phyloP scores from a whole-genome alignment of 2,797 vertebrate species.

The Benthosema pterotum region DNA sequence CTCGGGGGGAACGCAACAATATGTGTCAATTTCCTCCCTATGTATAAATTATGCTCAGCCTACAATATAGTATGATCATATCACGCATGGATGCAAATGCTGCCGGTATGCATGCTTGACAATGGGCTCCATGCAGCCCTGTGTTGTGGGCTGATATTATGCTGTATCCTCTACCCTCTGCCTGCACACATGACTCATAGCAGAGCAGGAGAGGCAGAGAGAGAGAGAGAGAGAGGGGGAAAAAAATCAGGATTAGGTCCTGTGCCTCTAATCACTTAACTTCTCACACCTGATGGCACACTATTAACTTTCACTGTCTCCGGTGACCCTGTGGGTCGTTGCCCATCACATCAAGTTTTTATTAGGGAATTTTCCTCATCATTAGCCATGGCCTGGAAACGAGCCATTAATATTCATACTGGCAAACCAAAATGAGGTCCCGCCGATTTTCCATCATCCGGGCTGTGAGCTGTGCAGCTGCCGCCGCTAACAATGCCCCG shows the following conservation, averaged over 20 bases:
- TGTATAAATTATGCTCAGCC: conserved; percentile 6
- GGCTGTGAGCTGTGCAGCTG: conserved; percentile 70
- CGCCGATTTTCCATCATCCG: conserved; percentile 80
- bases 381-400: conserved; percentile 82
- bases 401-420: conserved; percentile 85
- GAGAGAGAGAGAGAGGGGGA: conserved; percentile 47
- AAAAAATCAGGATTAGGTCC: conserved; percentile 75
- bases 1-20: not conserved
- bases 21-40: conserved; percentile 9
- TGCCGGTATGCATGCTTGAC: conserved; percentile 29
- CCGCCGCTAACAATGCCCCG: conserved; percentile 69
- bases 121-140: conserved; percentile 38
- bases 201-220: conserved; percentile 53
- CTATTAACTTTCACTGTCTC: conserved; percentile 85
- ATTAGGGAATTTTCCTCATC: conserved; percentile 87
- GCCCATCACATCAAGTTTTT: conserved; percentile 87
- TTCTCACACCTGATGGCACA: conserved; percentile 83
- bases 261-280: conserved; percentile 83
- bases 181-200: conserved; percentile 49
- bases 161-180: conserved; percentile 47
- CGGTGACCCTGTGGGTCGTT: conserved; percentile 82
- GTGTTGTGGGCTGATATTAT: conserved; percentile 60
- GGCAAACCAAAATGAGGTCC: conserved; percentile 75
- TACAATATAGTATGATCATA: conserved; percentile 13
- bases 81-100: conserved; percentile 25